Conservation (phyloP, 2,797 vertebrate species). For the Orientallactaga sibirica region DNA sequence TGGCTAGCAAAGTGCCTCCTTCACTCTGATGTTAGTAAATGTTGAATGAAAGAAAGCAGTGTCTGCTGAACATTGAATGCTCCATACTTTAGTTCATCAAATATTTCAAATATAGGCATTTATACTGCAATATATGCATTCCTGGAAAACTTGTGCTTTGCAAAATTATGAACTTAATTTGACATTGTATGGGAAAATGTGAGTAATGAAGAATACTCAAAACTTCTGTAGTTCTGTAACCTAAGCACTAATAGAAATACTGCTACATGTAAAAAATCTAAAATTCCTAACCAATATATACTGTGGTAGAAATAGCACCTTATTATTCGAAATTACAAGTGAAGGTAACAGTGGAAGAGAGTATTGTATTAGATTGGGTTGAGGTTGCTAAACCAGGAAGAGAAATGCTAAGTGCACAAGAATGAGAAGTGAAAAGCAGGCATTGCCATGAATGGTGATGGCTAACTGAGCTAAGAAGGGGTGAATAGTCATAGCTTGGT, state of each 20-base stretch:
- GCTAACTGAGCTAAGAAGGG: background rate
- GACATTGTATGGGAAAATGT: slow-evolving; percentile 18
- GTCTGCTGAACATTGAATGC: background rate
- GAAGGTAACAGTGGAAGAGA: background rate
- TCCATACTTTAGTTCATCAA: slow-evolving; percentile 2
- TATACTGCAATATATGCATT: background rate
- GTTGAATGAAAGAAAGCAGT: background rate
- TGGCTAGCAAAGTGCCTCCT: background rate
- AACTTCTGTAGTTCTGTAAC: background rate
- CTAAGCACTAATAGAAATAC: slow-evolving; percentile 40
- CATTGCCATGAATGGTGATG: background rate
- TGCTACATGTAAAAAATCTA: background rate
- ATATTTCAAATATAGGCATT: slow-evolving; percentile 9
- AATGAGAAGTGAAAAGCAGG: background rate
- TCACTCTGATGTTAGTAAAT: slow-evolving; percentile 14
- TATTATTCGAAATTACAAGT: background rate
- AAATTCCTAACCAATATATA: background rate
- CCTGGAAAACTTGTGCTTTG: slow-evolving; percentile 23
- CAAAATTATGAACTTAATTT: slow-evolving; percentile 59
- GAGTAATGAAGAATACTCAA: background rate
- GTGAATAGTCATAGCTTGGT: background rate
- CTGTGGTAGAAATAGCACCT: background rate
- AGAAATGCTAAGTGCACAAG: background rate
- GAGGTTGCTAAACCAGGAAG: background rate
- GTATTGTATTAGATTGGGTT: background rate